phyloP scores from a whole-genome alignment of 2,888 invertebrate species.

The Tipula helvola region DNA sequence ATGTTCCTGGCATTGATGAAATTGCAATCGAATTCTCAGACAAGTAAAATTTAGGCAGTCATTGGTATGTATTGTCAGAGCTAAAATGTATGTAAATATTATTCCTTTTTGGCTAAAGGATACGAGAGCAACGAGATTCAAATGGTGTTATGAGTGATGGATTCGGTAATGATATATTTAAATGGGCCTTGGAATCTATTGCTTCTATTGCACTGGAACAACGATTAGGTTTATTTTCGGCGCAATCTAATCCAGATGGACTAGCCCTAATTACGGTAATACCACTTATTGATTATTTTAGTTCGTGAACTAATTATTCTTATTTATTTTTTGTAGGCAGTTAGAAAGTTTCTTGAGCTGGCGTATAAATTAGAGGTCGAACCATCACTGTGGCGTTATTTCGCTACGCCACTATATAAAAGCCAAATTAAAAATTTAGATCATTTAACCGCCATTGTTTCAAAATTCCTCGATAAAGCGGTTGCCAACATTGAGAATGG shows the following conservation, averaged over 20 bases:
- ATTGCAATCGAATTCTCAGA: constrained; percentile 36
- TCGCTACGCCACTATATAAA: constrained; percentile 25
- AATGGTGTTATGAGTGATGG: constrained; percentile 33
- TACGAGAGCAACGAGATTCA: constrained; percentile 25
- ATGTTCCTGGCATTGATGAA: constrained; percentile 38
- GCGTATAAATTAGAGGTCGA: constrained; percentile 23
- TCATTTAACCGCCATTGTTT: constrained; percentile 19
- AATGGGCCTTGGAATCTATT: constrained; percentile 46
- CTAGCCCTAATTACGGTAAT: not conserved
- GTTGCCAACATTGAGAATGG: constrained; percentile 22
- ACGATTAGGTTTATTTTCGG: constrained; percentile 24
- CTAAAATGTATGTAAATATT: not conserved
- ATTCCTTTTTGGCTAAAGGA: constrained; percentile 25
- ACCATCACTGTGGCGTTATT: constrained; percentile 27
- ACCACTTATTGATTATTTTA: not conserved
- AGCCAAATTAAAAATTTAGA: constrained; percentile 23
- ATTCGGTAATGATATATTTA: constrained; percentile 39
- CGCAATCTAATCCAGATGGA: constrained; percentile 10
- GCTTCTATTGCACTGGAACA: constrained; percentile 33
- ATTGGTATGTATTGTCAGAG: not conserved
- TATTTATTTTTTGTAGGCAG: not conserved
- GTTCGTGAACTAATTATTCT: not conserved
- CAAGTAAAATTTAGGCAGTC: constrained; percentile 21
- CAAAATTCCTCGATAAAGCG: constrained; percentile 30
- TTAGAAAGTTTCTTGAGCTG: constrained; percentile 15